Evolutionary conservation across 1,140 invertebrate genomes (phyloP).

Genomic region (Nautilus pompilius): DNA sequence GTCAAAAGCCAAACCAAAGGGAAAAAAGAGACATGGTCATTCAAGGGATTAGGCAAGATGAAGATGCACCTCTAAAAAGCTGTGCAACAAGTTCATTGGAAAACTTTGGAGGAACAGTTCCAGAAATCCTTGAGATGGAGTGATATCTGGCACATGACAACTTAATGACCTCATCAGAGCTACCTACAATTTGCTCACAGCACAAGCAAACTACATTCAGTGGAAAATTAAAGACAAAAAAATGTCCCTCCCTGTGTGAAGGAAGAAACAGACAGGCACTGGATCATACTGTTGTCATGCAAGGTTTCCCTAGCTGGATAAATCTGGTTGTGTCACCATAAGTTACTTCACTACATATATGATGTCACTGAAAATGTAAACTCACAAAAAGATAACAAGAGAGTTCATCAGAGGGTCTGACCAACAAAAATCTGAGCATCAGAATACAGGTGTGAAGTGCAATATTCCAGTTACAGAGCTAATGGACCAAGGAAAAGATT

Average conservation of each 20-base stretch:
- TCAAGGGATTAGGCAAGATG: neutral
- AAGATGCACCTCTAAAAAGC: neutral
- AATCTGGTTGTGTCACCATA: no score
- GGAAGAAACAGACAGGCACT: neutral
- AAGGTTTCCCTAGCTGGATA: neutral
- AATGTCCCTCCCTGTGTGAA: neutral
- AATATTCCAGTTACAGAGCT: no score
- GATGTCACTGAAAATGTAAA: no score
- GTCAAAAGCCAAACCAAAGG: no score
- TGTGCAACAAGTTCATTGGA: neutral
- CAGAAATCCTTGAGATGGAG: neutral
- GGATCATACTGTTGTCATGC: neutral
- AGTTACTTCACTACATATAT: no score
- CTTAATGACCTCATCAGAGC: neutral
- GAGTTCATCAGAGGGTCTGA: no score
- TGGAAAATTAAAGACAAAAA: neutral
- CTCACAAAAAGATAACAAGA: no score
- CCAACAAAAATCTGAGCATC: no score
- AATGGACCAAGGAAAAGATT: no score
- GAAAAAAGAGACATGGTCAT: slow-evolving; percentile 1
- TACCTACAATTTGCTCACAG: neutral
- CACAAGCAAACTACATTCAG: neutral
- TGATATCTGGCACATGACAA: neutral
- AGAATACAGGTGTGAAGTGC: no score
- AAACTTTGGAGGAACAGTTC: neutral